phyloP scores from a whole-genome alignment of 2,888 invertebrate genomes.

The Epistrophe eligans region DNA sequence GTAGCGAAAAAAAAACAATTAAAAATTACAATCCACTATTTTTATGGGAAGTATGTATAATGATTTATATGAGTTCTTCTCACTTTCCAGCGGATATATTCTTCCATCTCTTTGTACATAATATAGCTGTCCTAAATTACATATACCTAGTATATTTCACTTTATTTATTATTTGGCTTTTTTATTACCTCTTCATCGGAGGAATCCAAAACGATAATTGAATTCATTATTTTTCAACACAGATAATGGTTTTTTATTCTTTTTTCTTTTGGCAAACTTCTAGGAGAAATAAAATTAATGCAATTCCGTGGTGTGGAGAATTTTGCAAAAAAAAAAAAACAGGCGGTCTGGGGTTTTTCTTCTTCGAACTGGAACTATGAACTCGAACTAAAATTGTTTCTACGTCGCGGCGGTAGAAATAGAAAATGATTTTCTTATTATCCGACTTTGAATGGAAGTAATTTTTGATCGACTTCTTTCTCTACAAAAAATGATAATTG shows the following conservation, averaged over 20 bases:
- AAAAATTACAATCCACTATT: conserved; percentile 67
- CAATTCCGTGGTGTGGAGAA: conserved; percentile 28
- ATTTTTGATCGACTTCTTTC: conserved; percentile 56
- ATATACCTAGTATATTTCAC: conserved; percentile 66
- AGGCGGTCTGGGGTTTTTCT: conserved; percentile 53
- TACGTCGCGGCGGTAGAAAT: conserved; percentile 70
- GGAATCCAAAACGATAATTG: conserved; percentile 81
- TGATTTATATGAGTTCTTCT: conserved; percentile 28
- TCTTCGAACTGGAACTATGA: conserved; percentile 43
- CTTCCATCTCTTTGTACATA: conserved; percentile 42
- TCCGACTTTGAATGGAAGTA: conserved; percentile 46
- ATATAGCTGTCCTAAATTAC: conserved; percentile 68
- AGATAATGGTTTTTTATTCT: neutral
- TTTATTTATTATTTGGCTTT: conserved; percentile 52
- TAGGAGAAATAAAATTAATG: neutral
- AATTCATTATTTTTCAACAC: conserved; percentile 21
- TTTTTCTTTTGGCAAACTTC: conserved; percentile 36
- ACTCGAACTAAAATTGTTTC: conserved; percentile 41
- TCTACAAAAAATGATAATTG: conserved; percentile 65
- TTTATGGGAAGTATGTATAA: conserved; percentile 46
- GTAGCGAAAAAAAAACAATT: conserved; percentile 55
- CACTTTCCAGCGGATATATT: conserved; percentile 68
- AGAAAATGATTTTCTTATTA: conserved; percentile 50
- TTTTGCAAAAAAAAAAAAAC: conserved; percentile 36
- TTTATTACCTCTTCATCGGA: conserved; percentile 83